A percentile compares a stretch with the other conserved stretches of the same genome.
These are phyloP conservation scores for Drosophila hydei DNA, from an alignment of 1,140 invertebrate species.

Conservation along the genomic window DNA sequence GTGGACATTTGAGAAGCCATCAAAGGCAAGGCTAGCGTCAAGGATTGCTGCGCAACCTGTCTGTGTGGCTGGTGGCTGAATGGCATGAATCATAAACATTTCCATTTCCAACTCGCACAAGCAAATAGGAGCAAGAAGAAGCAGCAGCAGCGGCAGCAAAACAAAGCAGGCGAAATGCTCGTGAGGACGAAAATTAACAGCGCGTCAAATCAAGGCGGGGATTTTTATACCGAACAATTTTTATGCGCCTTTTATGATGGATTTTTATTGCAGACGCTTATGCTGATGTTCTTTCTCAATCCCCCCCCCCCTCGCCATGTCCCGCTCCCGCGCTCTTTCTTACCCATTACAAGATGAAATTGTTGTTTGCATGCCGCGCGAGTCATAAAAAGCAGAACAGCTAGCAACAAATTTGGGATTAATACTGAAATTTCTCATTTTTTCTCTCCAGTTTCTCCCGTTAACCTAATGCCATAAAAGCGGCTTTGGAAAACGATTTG, in stretches of 20 bases:
- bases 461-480: constrained; percentile 22
- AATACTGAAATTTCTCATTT: constrained; percentile 33
- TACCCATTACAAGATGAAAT: constrained; percentile 56
- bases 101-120: constrained; percentile 27
- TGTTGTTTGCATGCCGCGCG: constrained; percentile 68
- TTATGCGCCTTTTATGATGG: constrained; percentile 73
- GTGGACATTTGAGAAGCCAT: constrained; percentile 49
- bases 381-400: constrained; percentile 58
- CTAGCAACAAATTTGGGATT: constrained; percentile 74
- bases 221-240: constrained; percentile 52
- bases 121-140: constrained; percentile 5
- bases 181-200: constrained; percentile 67
- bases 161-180: constrained; percentile 22
- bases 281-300: constrained; percentile 49
- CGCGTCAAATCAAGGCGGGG: constrained; percentile 71
- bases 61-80: constrained; percentile 28
- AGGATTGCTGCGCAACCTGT: constrained; percentile 47
- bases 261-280: constrained; percentile 73
- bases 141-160: not conserved
- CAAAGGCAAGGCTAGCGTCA: constrained; percentile 40
- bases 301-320: not conserved
- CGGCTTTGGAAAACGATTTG: constrained; percentile 21
- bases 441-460: not conserved
- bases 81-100: constrained; percentile 60
- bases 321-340: not conserved